Percentiles rank a stretch among this genome's conserved stretches.
phyloP scores from a whole-genome alignment of 37 sponge, comb jelly and placozoan species.

The Agelas oroides region DNA sequence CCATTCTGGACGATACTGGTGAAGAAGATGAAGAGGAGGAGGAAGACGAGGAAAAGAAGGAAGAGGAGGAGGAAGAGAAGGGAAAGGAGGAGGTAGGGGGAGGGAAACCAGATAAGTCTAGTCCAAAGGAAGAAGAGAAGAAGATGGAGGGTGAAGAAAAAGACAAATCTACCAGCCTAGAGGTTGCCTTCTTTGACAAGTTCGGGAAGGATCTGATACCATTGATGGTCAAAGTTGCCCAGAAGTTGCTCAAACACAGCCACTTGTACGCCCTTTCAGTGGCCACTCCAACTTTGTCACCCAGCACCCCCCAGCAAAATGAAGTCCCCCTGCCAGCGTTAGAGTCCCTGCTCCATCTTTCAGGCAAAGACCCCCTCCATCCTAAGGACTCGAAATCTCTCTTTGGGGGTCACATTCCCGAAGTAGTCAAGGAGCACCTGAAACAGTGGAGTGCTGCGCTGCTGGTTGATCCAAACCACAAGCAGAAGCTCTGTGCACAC shows the following conservation, averaged over 20 bases:
- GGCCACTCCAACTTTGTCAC: neutral
- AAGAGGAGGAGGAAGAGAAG: neutral
- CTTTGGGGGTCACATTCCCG: constrained; percentile 49
- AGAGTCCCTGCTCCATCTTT: constrained; percentile 28
- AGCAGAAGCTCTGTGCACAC: constrained; percentile 33
- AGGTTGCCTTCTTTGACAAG: neutral
- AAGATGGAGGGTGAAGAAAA: constrained; percentile 25
- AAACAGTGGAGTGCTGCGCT: constrained; percentile 41
- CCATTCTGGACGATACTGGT: constrained; percentile 7
- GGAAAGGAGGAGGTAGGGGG: neutral
- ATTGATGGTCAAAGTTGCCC: constrained; percentile 31
- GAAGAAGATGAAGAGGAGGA: constrained; percentile 1
- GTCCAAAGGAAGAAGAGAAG: neutral
- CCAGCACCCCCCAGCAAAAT: too few relatives aligned
- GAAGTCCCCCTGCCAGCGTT: neutral
- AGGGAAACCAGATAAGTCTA: too few relatives aligned
- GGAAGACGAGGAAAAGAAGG: neutral
- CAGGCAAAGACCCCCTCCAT: constrained; percentile 27
- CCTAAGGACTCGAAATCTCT: constrained; percentile 25
- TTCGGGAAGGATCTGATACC: constrained; percentile 30
- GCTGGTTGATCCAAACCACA: constrained; percentile 22
- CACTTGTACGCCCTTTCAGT: constrained; percentile 26
- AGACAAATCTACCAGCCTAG: neutral
- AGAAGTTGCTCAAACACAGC: constrained; percentile 20
- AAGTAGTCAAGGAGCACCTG: constrained; percentile 33